Evolutionary conservation across 2,113 vertebrate species (phyloP).

Genomic region (Amphiprion ocellaris): DNA sequence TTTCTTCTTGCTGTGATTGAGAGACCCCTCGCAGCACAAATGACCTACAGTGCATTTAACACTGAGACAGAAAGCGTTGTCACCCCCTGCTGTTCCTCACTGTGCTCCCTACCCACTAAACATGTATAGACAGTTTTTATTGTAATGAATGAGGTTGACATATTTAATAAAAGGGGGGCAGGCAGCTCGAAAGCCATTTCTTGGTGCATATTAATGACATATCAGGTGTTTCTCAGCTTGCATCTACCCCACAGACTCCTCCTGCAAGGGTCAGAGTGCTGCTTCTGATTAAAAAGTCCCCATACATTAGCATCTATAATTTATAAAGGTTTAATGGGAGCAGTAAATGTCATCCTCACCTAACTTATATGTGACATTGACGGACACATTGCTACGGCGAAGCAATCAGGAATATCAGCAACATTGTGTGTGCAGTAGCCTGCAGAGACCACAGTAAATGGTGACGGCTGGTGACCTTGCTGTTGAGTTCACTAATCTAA

Average conservation of each 20-base stretch:
- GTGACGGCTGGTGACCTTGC: constrained; percentile 64
- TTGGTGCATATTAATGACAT: constrained; percentile 40
- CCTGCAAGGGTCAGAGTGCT: constrained; percentile 47
- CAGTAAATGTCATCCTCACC: constrained; percentile 72
- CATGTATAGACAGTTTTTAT: constrained; percentile 1
- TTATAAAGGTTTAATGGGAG: constrained; percentile 71
- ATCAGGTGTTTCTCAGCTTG: constrained; percentile 34
- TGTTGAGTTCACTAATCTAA: constrained; percentile 71
- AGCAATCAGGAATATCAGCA: constrained; percentile 35
- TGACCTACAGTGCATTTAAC: neutral
- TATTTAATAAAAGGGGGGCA: neutral
- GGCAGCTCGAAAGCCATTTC: neutral
- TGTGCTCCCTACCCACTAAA: neutral
- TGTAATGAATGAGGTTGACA: constrained; percentile 19
- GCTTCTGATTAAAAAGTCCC: constrained; percentile 72
- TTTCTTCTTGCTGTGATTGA: too few species aligned
- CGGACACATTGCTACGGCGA: constrained; percentile 30
- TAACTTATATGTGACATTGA: constrained; percentile 71
- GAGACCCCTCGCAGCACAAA: too few species aligned
- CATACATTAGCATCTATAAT: constrained; percentile 77
- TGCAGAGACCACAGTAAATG: constrained; percentile 55
- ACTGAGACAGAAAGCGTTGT: neutral
- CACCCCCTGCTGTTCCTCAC: neutral
- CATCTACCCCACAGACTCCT: constrained; percentile 29
- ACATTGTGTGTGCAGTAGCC: constrained; percentile 10